Evolutionary conservation across 2,113 vertebrate genomes (phyloP), one percentile per base, ranked within the genome.

Genomic region (Pholis gunnellus): DNA sequence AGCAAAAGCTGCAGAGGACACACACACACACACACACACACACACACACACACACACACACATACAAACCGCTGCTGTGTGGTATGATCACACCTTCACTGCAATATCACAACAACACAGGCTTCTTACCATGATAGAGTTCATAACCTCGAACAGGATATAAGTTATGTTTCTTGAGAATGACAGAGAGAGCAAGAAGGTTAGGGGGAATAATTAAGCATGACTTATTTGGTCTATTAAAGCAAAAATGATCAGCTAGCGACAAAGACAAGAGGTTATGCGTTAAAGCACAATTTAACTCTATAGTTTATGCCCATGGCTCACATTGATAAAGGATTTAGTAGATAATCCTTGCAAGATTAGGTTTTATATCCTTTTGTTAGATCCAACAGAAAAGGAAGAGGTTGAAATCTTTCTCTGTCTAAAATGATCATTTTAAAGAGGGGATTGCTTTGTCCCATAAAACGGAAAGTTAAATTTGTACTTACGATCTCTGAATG

Each of bases 401-500:
- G n/a, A 78, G 46, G 71, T 73, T 46, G 17, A 78, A 69, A 69
- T 79, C 44, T 64, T 75, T 71, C 14, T 57, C 44, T 66, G 11
- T 25, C 18, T 75, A 59, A 75, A 60, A 17, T 9, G 29, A 31
- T 27, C 11, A 57, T 15, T 63, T 70, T 65, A 3, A 63, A 54
- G 42, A 25, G 1, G 61, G 25, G 22, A 38, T 34, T 25, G 56
- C 46, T 66, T 87, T 44, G 29, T 25, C 42, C 40, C 5, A 56
- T 20, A 36, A 61, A 27, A 66, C 5, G 0, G 25, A 66, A 48
- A 17, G 38, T 4, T 63, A 18, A 46, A 70, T 27, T 68, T 85
- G 74, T 90, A 94, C 93, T 95, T 85, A 94, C 93, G 27, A 88
- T 89, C 74, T 92, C 73, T 92, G 83, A 83, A 81, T 67, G 75